Evolutionary conservation across 2,113 vertebrate genomes (phyloP), one percentile per base, ranked within the genome.

Genomic region (Oncorhynchus clarkii): DNA sequence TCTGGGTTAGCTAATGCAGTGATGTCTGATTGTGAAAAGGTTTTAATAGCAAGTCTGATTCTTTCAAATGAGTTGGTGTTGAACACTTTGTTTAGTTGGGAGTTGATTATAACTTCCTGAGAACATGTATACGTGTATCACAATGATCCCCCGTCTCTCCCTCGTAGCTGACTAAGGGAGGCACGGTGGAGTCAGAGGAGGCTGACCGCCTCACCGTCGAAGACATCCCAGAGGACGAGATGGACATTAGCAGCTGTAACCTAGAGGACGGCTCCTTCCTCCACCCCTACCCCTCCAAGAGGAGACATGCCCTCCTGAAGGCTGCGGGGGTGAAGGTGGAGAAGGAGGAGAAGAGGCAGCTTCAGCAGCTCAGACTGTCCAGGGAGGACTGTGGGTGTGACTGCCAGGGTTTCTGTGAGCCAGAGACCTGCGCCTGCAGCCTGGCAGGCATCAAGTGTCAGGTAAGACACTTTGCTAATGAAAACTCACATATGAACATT

Each of bases 381-480:
- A 94, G 98, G 66, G 96, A 99, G 83, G 95, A 24, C 22, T 24
- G 22, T 24, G 22, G 22, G 22, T 24, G 22, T 24, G 22, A 24
- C 22, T 24, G 22, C 67, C 95, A 95, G 67, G 91, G 94, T 67
- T 96, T 97, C 89, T 99, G 98, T 4, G 96, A 98, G 74, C 97
- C 97, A 0, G 97, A 97, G 90, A 99, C 94, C 29, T 99, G 98
- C 89, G 93, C 93, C 93, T 99, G 98, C 87, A 96, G 93, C 85
- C 84, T 97, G 79, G 97, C 96, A 0, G 97, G 98, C 79, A 99
- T 99, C 83, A 97, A 99, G 70, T 99, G 98, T 90, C 97, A 99
- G 96, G 98, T 99, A 87, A 73, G 86, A 49, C 31, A 6, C 31
- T 5, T 9, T 1, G 9, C 31, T 1, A 0, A 49, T 45, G 2